phyloP scores from a whole-genome alignment of 1,140 invertebrate species.

The Leptopilina clavipes region DNA sequence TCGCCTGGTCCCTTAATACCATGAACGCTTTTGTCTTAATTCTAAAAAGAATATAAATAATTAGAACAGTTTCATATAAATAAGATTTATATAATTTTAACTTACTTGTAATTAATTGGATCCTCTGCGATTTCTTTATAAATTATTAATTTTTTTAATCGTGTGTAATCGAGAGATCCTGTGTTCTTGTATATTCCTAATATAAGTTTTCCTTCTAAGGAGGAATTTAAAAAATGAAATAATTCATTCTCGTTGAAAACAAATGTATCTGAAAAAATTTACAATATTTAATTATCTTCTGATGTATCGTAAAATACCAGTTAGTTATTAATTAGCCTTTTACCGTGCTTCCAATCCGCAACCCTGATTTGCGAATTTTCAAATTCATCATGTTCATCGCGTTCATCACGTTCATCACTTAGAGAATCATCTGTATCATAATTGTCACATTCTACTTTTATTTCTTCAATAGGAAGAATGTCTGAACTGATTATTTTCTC shows the following conservation, averaged over 20 bases:
- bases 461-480: too few species aligned
- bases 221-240: conserved; percentile 36
- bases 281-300: too few species aligned
- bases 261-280: background rate
- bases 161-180: conserved; percentile 11
- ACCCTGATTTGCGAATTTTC: too few species aligned
- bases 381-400: too few species aligned
- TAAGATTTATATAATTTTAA: conserved; percentile 15
- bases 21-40: conserved; percentile 2
- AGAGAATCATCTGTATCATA: too few species aligned
- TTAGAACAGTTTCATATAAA: background rate
- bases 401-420: too few species aligned
- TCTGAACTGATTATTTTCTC: too few species aligned
- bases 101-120: conserved; percentile 38
- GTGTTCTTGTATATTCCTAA: conserved; percentile 26
- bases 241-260: conserved; percentile 34
- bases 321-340: too few species aligned
- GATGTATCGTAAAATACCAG: too few species aligned
- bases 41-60: conserved; percentile 19
- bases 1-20: conserved; percentile 9
- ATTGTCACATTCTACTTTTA: too few species aligned
- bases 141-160: conserved; percentile 37
- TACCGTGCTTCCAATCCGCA: too few species aligned
- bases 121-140: conserved; percentile 35
- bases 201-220: conserved; percentile 35